phyloP scores from a whole-genome alignment of 2,797 vertebrate genomes.

The Gobionotothen gibberifrons region DNA sequence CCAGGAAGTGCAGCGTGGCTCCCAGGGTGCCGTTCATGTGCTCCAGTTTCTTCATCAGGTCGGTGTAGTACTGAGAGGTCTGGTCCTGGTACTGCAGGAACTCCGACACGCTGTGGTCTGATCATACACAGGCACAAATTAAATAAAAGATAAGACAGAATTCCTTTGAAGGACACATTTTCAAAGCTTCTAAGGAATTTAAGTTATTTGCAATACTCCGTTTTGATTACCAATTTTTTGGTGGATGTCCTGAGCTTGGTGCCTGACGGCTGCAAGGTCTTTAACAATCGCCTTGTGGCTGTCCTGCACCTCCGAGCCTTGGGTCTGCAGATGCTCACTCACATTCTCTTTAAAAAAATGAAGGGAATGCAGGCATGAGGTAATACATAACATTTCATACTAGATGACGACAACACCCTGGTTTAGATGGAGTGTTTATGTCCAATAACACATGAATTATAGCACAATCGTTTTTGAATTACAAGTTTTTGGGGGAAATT shows the following conservation, averaged over 20 bases:
- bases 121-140: not conserved
- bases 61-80: constrained; percentile 79
- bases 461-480: not conserved
- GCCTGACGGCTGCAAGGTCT: constrained; percentile 76
- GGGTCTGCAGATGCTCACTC: constrained; percentile 74
- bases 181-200: not conserved
- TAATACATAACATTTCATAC: not conserved
- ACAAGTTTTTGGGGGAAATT: too few relatives aligned
- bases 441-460: not conserved
- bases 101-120: constrained; percentile 83
- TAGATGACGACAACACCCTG: not conserved
- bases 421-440: not conserved
- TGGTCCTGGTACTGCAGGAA: constrained; percentile 85
- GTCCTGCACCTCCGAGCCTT: constrained; percentile 77
- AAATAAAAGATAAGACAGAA: not conserved
- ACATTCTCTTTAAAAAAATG: constrained; percentile 77
- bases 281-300: constrained; percentile 76
- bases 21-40: constrained; percentile 86
- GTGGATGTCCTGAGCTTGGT: constrained; percentile 86
- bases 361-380: not conserved
- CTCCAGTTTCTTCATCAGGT: constrained; percentile 85
- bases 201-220: not conserved
- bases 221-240: constrained; percentile 83
- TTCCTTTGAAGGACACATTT: not conserved
- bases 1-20: constrained; percentile 78